Percentiles rank a stretch among this genome's conserved stretches.
Evolutionary conservation across 2,888 invertebrate species (phyloP).

Genomic region (Drosophila ustulata): DNA sequence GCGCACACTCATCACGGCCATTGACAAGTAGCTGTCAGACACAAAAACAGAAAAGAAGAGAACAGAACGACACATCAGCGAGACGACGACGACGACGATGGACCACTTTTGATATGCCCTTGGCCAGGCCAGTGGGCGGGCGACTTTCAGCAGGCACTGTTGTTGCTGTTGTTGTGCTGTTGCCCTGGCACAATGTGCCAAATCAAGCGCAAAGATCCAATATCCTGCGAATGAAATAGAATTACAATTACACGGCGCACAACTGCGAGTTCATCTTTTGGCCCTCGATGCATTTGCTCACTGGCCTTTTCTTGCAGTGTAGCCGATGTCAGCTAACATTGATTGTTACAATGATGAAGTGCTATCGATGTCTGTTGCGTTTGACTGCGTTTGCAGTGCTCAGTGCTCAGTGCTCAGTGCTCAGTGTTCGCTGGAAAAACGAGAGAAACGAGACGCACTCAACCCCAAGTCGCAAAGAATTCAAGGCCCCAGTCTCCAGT

Average conservation of each 20-base stretch:
- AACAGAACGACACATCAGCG: conserved; percentile 40
- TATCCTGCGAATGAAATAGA: conserved; percentile 74
- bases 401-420: conserved; percentile 57
- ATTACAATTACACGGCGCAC: conserved; percentile 69
- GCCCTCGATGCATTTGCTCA: background rate
- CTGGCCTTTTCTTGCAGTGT: conserved; percentile 60
- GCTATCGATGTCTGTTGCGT: conserved; percentile 78
- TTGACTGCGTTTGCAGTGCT: conserved; percentile 71
- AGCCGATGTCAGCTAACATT: conserved; percentile 39
- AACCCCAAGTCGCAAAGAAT: conserved; percentile 45
- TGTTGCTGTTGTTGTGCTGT: background rate
- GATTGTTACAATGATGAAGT: conserved; percentile 76
- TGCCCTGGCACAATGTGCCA: conserved; percentile 66
- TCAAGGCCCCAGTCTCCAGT: conserved; percentile 34
- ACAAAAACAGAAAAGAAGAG: conserved; percentile 19
- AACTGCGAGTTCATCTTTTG: background rate
- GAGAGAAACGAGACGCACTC: conserved; percentile 33
- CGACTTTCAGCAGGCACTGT: background rate
- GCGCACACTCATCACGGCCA: conserved; percentile 71
- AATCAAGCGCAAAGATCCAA: conserved; percentile 78
- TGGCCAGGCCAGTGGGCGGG: conserved; percentile 38
- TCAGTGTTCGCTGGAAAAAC: conserved; percentile 70
- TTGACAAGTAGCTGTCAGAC: conserved; percentile 80
- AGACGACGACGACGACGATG: conserved; percentile 53
- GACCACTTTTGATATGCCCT: conserved; percentile 70